Conservation (phyloP, 2,888 invertebrate species). For the Cepaea hortensis region DNA sequence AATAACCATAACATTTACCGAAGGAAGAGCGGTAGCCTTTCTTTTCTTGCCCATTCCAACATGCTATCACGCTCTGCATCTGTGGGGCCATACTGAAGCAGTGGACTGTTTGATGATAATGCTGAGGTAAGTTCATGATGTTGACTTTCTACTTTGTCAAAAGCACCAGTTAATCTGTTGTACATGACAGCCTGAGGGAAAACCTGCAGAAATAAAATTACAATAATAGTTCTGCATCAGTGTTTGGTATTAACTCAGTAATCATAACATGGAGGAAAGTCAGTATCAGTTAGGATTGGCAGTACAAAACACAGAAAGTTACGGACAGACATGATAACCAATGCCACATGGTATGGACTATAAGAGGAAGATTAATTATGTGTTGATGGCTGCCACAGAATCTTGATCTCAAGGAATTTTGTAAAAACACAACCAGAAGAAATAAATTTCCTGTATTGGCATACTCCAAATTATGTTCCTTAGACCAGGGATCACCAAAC, state of each 20-base stretch:
- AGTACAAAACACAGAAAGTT: neutral
- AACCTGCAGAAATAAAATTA: constrained; percentile 62
- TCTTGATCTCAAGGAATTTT: neutral
- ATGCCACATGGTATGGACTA: too few species aligned
- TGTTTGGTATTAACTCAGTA: neutral
- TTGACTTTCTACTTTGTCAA: constrained; percentile 64
- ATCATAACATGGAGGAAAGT: neutral
- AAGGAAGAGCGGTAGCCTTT: constrained; percentile 74
- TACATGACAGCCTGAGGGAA: constrained; percentile 74
- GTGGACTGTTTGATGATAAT: constrained; percentile 46
- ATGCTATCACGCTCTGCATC: constrained; percentile 73
- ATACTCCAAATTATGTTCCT: too few species aligned
- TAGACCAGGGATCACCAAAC: too few species aligned
- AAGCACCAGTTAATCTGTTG: constrained; percentile 74
- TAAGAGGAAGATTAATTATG: neutral
- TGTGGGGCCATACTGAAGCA: constrained; percentile 73
- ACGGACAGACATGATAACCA: too few species aligned
- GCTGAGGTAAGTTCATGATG: constrained; percentile 44
- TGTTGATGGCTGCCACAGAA: neutral
- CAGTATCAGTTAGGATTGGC: too few species aligned
- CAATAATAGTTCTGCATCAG: neutral
- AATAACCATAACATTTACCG: constrained; percentile 62
- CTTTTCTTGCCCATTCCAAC: constrained; percentile 74
- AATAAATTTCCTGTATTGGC: neutral
- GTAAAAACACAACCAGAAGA: neutral